Evolutionary conservation across 2,888 invertebrate genomes (phyloP).

Genomic region (Cepaea hortensis): DNA sequence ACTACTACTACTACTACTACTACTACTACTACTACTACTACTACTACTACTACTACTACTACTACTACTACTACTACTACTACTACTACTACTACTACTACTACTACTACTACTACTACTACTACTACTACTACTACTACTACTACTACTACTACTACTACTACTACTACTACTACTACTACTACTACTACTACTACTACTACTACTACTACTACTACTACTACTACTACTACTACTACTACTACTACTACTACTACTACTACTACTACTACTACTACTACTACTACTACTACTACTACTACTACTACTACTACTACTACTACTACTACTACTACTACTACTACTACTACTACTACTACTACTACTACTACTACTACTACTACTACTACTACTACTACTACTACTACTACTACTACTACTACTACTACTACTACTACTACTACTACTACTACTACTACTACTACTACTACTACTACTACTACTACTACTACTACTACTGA

Average conservation of each 20-base stretch:
- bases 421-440: too few relatives aligned
- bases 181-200: slow-evolving; percentile 30
- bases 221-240: slow-evolving; percentile 34
- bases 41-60: slow-evolving; percentile 33
- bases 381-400: slow-evolving; percentile 24
- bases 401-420: slow-evolving; percentile 18
- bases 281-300: slow-evolving; percentile 31
- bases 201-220: slow-evolving; percentile 37
- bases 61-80: slow-evolving; percentile 29
- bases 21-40: slow-evolving; percentile 35
- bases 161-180: slow-evolving; percentile 34
- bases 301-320: slow-evolving; percentile 28
- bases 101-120: slow-evolving; percentile 31
- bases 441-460: too few relatives aligned
- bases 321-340: slow-evolving; percentile 27
- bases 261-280: slow-evolving; percentile 39
- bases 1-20: slow-evolving; percentile 34
- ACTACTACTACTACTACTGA: slow-evolving; percentile 12
- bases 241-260: slow-evolving; percentile 34
- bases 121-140: slow-evolving; percentile 21
- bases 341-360: slow-evolving; percentile 21
- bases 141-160: slow-evolving; percentile 18
- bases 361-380: slow-evolving; percentile 16
- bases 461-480: slow-evolving; percentile 5
- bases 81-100: slow-evolving; percentile 35